Evolutionary conservation across 2,113 vertebrate species (phyloP), one percentile per base, ranked within the genome.

Genomic region (Oreamnos americanus): DNA sequence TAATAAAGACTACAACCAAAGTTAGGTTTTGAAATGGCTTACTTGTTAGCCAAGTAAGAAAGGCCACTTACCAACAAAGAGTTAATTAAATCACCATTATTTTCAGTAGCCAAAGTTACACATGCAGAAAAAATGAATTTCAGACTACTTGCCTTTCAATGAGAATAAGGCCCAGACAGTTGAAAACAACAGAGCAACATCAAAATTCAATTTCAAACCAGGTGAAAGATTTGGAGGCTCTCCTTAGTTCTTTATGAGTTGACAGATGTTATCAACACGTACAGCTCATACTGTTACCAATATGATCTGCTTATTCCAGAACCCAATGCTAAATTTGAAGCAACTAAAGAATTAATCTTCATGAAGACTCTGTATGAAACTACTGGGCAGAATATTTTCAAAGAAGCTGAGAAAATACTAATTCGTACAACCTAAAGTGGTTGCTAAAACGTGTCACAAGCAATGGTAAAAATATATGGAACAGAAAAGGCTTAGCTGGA

Each of bases 401-500:
- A 96, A 76, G 51, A 74, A 81, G 21, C 6, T 49, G n/a, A 94
- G 39, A 78, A 94, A 96, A 94, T 33, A 74, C 81, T 55, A 96
- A 94, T 55, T 78, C 79, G 45, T 87, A 81, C 51, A 94, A 92
- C 8, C 53, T 87, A 28, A 92, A 93, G 25, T 79, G 51, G 74
- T 36, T 90, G 23, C 60, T 64, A 96, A 17, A 43, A 67, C 39
- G 43, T 71, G 21, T 91, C 62, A 60, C 6, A 47, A 36, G 5
- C 30, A 4, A 14, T 60, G 16, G 16, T 47, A 84, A 93, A 91
- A 93, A 95, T 28, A 83, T 26, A 84, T 5, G 26, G 11, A 71
- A 30, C 62, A 88, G 51, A 78, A 81, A 96, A 92, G 25, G 47
- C 7, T 94, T 90, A 74, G 7, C 11, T 90, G 62, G 53, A 95